phyloP scores from a whole-genome alignment of 2,113 vertebrate species.

The Microcebus murinus region DNA sequence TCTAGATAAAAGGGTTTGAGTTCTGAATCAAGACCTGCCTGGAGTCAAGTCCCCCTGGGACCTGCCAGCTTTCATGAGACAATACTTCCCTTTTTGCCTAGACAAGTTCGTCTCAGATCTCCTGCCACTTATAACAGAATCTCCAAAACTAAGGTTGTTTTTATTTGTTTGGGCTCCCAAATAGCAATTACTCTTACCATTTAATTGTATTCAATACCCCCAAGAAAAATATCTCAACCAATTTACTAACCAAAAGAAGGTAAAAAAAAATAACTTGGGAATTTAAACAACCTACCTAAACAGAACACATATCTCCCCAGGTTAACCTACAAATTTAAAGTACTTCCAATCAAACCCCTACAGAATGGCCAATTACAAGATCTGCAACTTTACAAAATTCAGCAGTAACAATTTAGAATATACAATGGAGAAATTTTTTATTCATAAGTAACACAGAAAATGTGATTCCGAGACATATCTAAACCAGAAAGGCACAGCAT shows the following conservation, averaged over 20 bases:
- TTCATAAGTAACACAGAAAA: not conserved
- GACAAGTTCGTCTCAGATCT: not conserved
- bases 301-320: not conserved
- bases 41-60: not conserved
- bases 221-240: not conserved
- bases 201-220: not conserved
- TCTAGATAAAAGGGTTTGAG: not conserved
- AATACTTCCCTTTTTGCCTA: not conserved
- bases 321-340: not conserved
- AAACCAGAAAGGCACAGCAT: not conserved
- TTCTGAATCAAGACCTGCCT: not conserved
- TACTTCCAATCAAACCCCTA: not conserved
- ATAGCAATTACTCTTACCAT: not conserved
- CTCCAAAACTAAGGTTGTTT: not conserved
- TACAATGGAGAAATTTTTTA: not conserved
- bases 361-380: not conserved
- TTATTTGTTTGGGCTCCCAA: not conserved
- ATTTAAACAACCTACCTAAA: not conserved
- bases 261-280: not conserved
- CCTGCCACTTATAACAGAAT: not conserved
- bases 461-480: not conserved
- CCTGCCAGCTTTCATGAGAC: not conserved
- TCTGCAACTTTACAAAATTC: not conserved
- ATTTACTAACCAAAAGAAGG: not conserved
- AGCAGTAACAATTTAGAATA: slow-evolving; percentile 30